phyloP scores from a whole-genome alignment of 2,888 invertebrate species.

The Drosophila crucigera region DNA sequence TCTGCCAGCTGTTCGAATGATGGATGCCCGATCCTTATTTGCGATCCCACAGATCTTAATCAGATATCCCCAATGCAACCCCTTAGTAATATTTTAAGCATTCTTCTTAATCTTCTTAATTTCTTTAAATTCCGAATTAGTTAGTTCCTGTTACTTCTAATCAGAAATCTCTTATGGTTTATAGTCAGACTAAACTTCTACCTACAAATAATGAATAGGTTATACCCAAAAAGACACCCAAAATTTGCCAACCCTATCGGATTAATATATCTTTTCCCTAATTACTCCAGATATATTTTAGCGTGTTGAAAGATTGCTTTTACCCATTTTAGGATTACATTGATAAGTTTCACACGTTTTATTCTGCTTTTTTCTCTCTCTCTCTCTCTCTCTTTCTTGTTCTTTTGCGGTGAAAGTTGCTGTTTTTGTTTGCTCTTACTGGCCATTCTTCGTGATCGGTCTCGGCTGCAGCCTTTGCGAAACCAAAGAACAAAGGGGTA shows the following conservation, averaged over 20 bases:
- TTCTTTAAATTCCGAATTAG: neutral
- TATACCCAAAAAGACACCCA: neutral
- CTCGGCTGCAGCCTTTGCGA: constrained; percentile 13
- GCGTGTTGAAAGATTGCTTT: constrained; percentile 45
- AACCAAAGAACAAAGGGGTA: constrained; percentile 28
- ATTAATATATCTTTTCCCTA: constrained; percentile 3
- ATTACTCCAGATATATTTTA: constrained; percentile 11
- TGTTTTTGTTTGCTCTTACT: constrained; percentile 60
- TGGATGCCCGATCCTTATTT: neutral
- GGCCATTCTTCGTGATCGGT: constrained; percentile 29
- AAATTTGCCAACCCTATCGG: neutral
- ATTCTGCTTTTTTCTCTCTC: constrained; percentile 1
- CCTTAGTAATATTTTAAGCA: neutral
- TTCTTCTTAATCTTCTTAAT: too few species aligned
- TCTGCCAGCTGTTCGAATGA: constrained; percentile 14
- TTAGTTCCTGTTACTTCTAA: neutral
- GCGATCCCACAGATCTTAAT: neutral
- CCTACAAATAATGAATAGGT: neutral
- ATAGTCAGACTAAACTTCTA: neutral
- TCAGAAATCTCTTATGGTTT: neutral
- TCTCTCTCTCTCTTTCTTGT: constrained; percentile 5
- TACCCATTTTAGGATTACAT: constrained; percentile 29
- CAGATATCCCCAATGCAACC: neutral
- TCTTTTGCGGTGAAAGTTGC: constrained; percentile 71
- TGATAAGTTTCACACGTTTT: constrained; percentile 68